A percentile compares a stretch with the other conserved stretches of the same genome.
phyloP scores from a whole-genome alignment of 2,113 vertebrate genomes.

The Mungos mungo region DNA sequence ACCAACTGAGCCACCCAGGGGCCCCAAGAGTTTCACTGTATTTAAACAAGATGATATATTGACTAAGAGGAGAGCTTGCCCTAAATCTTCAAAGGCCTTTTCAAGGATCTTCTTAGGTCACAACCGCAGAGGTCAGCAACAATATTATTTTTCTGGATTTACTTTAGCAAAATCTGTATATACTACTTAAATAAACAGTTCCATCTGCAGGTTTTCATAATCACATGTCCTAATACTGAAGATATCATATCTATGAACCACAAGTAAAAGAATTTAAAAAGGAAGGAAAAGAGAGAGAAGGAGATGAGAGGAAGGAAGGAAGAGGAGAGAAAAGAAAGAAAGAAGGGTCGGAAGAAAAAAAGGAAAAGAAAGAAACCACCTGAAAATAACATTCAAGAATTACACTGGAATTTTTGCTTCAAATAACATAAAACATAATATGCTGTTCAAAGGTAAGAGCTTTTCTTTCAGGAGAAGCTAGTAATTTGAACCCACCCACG shows the following conservation, averaged over 20 bases:
- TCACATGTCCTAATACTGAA: not conserved
- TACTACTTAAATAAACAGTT: slow-evolving; percentile 10
- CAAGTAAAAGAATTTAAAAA: not conserved
- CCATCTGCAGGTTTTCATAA: not conserved
- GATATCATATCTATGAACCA: not conserved
- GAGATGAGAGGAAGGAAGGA: not conserved
- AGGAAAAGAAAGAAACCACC: not conserved
- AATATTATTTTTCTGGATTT: not conserved
- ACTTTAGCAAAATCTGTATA: slow-evolving; percentile 13
- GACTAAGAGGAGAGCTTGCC: not conserved
- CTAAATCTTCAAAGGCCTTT: not conserved
- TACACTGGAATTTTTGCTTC: not conserved
- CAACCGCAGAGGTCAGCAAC: not conserved
- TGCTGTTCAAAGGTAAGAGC: slow-evolving; percentile 2
- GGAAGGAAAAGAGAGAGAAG: not conserved
- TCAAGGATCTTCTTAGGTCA: not conserved
- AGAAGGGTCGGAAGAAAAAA: not conserved
- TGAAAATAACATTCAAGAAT: slow-evolving; percentile 36
- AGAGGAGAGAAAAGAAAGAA: rapidly evolving
- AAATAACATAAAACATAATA: not conserved
- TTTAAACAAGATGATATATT: not conserved
- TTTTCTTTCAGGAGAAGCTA: slow-evolving; percentile 27
- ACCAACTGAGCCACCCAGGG: too few relatives aligned
- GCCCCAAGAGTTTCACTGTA: not conserved
- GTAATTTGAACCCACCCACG: slow-evolving; percentile 45